A percentile compares a stretch with the other conserved stretches of the same genome.
Evolutionary conservation across 2,888 invertebrate species (phyloP).

Genomic region (Arctia plantaginis): DNA sequence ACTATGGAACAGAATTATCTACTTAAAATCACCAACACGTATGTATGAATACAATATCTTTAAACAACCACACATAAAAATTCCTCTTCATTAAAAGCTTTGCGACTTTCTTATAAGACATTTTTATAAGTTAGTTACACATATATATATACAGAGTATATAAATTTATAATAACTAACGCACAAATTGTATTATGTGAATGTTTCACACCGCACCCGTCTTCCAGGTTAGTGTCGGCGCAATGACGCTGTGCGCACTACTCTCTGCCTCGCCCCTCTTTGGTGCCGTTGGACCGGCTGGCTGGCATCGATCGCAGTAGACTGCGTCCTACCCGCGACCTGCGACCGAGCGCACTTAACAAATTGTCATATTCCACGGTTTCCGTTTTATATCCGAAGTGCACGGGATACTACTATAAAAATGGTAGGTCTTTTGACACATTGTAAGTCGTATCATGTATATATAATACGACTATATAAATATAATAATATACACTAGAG

Average conservation of each 20-base stretch:
- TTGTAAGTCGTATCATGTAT: background rate
- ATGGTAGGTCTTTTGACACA: background rate
- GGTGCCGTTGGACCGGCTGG: constrained; percentile 59
- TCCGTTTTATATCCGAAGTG: background rate
- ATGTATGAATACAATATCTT: background rate
- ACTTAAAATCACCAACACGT: background rate
- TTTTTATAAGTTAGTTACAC: background rate
- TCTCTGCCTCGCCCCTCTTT: constrained; percentile 57
- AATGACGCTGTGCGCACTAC: constrained; percentile 69
- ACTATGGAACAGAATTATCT: background rate
- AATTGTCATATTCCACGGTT: constrained; percentile 17
- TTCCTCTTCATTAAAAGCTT: too few relatives aligned
- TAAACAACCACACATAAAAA: background rate
- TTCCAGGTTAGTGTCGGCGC: constrained; percentile 64
- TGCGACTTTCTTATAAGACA: background rate
- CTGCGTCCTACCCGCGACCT: constrained; percentile 54
- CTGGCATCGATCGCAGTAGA: constrained; percentile 70
- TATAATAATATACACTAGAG: background rate
- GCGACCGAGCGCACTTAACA: constrained; percentile 48
- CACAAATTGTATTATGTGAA: constrained; percentile 34
- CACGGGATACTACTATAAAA: background rate
- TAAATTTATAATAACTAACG: background rate
- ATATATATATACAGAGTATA: background rate
- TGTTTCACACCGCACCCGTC: constrained; percentile 46
- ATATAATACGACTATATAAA: too few relatives aligned